phyloP scores from a whole-genome alignment of 2,113 vertebrate species.

The Syngnathus floridae region DNA sequence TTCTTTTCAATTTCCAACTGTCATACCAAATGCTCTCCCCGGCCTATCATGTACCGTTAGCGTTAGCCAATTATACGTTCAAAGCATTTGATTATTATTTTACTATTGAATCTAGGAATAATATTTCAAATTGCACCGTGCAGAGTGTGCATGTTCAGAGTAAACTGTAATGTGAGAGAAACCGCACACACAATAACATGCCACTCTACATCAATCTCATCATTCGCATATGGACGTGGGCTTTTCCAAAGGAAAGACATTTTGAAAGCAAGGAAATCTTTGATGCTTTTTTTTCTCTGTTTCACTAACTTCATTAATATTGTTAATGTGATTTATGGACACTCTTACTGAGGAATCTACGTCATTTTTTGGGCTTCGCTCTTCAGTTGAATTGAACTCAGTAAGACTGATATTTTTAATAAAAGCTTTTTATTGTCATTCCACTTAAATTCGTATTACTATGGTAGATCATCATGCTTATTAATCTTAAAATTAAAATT shows the following conservation, averaged over 20 bases:
- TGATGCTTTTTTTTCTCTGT: not conserved
- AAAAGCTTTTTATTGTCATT: not conserved
- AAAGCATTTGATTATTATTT: not conserved
- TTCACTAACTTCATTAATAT: conserved; percentile 1
- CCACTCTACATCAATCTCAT: not conserved
- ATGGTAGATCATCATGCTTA: not conserved
- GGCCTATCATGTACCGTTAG: not conserved
- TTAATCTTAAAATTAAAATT: not conserved
- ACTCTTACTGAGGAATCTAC: not conserved
- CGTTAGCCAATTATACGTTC: not conserved
- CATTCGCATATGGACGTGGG: not conserved
- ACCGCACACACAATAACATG: not conserved
- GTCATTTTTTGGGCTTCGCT: not conserved
- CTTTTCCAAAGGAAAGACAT: not conserved
- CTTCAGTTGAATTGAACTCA: not conserved
- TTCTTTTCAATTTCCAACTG: not conserved
- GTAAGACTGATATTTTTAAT: not conserved
- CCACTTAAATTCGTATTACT: not conserved
- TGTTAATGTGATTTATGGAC: conserved; percentile 4
- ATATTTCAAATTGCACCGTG: not conserved
- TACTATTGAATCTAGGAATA: not conserved
- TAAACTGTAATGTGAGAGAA: not conserved
- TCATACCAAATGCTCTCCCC: not conserved
- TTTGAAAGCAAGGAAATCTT: not conserved
- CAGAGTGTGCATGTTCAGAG: too few species aligned